Evolutionary conservation across 2,797 vertebrate genomes (phyloP).

Genomic region (Ctenopoma multispine): DNA sequence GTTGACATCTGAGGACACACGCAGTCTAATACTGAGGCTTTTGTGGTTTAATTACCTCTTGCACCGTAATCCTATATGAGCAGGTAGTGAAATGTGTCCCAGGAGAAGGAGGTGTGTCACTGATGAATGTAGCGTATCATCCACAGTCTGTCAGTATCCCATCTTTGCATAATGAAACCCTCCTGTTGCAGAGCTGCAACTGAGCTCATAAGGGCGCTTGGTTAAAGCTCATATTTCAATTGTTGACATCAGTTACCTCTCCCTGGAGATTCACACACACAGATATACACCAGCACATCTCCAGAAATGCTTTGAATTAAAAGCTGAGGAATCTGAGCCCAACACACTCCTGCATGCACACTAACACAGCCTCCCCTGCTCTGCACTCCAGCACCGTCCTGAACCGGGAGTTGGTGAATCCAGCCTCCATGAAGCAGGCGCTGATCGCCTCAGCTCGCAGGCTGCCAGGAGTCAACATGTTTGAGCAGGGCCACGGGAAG

Average conservation of each 20-base stretch:
- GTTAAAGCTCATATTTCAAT: conserved; percentile 28
- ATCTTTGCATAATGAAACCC: conserved; percentile 15
- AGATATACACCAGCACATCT: conserved; percentile 3
- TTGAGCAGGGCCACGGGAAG: conserved; percentile 98
- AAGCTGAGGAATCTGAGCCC: conserved; percentile 30
- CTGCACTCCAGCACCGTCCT: conserved; percentile 89
- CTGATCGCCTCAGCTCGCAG: conserved; percentile 96
- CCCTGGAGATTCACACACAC: conserved; percentile 4
- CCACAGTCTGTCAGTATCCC: conserved; percentile 29
- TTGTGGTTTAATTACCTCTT: conserved; percentile 32
- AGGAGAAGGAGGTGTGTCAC: conserved; percentile 21
- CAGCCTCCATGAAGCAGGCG: conserved; percentile 99
- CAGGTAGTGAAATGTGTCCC: conserved; percentile 29
- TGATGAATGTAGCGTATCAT: conserved; percentile 28
- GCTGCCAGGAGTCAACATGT: conserved; percentile 99
- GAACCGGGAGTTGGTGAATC: conserved; percentile 95
- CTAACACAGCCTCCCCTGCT: conserved; percentile 30
- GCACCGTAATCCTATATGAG: conserved; percentile 43
- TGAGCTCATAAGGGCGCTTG: conserved; percentile 26
- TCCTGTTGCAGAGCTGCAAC: conserved; percentile 37
- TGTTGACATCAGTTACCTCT: conserved; percentile 24
- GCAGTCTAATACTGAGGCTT: conserved; percentile 6
- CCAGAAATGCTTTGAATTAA: conserved; percentile 10
- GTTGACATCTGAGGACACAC: conserved; percentile 8
- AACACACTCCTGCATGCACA: not conserved